phyloP scores from a whole-genome alignment of 2,113 vertebrate genomes.

The Callipepla squamata region DNA sequence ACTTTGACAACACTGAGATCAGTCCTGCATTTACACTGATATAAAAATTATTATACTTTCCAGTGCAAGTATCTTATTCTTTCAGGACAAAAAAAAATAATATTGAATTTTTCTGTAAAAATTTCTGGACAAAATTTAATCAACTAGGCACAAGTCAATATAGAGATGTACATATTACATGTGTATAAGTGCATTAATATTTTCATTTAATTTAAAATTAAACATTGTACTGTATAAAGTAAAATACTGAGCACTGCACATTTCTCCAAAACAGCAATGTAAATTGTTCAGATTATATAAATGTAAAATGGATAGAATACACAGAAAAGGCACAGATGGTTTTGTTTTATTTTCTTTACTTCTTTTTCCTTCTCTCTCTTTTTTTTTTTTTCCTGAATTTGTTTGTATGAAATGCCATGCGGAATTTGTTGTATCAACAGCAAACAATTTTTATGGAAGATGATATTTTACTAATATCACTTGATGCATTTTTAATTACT shows the following conservation, averaged over 20 bases:
- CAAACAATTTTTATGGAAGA: not conserved
- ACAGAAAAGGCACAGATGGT: not conserved
- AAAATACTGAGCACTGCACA: not conserved
- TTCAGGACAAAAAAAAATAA: not conserved
- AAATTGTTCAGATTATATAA: not conserved
- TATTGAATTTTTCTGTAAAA: not conserved
- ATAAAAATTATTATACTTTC: not conserved
- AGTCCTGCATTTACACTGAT: not conserved
- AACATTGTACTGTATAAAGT: not conserved
- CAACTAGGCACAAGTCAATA: not conserved
- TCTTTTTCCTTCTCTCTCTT: not conserved
- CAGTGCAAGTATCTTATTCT: fast-evolving
- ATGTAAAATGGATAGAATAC: not conserved
- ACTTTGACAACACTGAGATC: not conserved
- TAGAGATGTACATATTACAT: not conserved
- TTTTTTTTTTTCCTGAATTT: not conserved
- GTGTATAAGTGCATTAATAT: not conserved
- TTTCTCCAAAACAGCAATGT: fast-evolving
- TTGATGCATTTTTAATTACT: not conserved
- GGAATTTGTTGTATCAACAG: not conserved
- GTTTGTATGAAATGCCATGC: not conserved
- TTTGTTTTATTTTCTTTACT: not conserved
- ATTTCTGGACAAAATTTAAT: not conserved
- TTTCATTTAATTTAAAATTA: not conserved
- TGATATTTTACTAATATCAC: not conserved